Evolutionary conservation across 2,113 vertebrate species (phyloP), one percentile per base, ranked within the genome.

Genomic region (Tupaia tana): DNA sequence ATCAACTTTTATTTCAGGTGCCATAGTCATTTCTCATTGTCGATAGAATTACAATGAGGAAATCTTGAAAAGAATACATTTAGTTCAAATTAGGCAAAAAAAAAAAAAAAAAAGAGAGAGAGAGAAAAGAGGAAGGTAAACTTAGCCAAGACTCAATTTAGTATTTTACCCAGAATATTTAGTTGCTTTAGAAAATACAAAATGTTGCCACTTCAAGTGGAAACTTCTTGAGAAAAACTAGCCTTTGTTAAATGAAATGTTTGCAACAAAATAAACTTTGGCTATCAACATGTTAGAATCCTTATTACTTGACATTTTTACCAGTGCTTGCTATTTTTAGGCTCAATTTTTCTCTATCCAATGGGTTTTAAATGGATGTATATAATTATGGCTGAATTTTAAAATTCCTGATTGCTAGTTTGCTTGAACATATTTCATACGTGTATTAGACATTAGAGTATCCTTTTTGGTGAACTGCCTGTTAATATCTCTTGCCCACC

Each of bases 21-120:
- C 78, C 69, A 89, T 84, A 77, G 93, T 86, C 71, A 95, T 97
- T 97, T 93, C 87, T 97, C 83, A 94, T 93, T 97, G 94, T 97
- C 94, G 83, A 84, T 96, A 95, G 80, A 97, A 91, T 96, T 89
- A 89, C 75, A 95, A 91, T 93, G 77, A 96, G 93, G 91, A 96
- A 95, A 88, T 77, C 75, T 94, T 89, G 56, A 90, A 97, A 95
- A 95, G 93, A 97, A 96, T 95, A 75, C 29, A 95, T 88, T 96
- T 97, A 95, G 89, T 82, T 96, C 95, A 96, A 96, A 86, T 89
- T 93, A 77, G 85, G 63, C 66, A 75, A 70, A 93, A 89, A 79
- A 74, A 43, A 43, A 43, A 43, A 43, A 43, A 43, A 43, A 43
- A 43, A 4, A 43, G 43, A 43, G 43, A 43, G 43, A 43, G 43